Percentiles rank a stretch among this genome's conserved stretches.
phyloP scores from a whole-genome alignment of 1,140 invertebrate genomes.

The Cataglyphis hispanica region DNA sequence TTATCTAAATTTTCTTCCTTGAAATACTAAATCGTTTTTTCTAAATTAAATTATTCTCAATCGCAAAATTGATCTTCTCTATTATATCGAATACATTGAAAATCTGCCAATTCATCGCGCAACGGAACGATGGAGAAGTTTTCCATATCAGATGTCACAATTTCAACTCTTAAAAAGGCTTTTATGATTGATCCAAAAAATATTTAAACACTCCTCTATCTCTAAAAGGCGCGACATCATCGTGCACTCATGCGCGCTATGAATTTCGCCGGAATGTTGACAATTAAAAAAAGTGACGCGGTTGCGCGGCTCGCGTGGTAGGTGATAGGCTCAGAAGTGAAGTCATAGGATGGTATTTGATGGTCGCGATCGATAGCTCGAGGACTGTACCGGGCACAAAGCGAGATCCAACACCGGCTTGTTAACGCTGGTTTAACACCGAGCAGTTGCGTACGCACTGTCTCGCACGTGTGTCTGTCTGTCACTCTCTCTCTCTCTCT shows the following conservation, averaged over 20 bases:
- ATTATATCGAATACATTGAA: neutral
- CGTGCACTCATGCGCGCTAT: neutral
- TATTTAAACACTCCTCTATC: neutral
- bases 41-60: neutral
- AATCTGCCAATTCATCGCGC: neutral
- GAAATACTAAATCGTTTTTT: neutral
- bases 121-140: neutral
- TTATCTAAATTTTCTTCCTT: neutral
- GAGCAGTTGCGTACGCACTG: slow-evolving; percentile 7
- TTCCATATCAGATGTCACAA: neutral
- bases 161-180: neutral
- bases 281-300: neutral
- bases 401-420: slow-evolving; percentile 68
- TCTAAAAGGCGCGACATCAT: neutral
- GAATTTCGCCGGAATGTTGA: slow-evolving; percentile 2
- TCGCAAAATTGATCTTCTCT: neutral
- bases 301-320: slow-evolving; percentile 12
- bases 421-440: slow-evolving; percentile 75
- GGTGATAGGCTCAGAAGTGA: slow-evolving; percentile 48
- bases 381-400: slow-evolving; percentile 68
- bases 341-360: slow-evolving; percentile 71
- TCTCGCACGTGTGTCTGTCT: slow-evolving; percentile 5
- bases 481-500: neutral
- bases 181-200: neutral
- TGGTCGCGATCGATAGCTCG: slow-evolving; percentile 69